Conservation (phyloP, 2,797 vertebrate genomes). For the Trachops cirrhosus region DNA sequence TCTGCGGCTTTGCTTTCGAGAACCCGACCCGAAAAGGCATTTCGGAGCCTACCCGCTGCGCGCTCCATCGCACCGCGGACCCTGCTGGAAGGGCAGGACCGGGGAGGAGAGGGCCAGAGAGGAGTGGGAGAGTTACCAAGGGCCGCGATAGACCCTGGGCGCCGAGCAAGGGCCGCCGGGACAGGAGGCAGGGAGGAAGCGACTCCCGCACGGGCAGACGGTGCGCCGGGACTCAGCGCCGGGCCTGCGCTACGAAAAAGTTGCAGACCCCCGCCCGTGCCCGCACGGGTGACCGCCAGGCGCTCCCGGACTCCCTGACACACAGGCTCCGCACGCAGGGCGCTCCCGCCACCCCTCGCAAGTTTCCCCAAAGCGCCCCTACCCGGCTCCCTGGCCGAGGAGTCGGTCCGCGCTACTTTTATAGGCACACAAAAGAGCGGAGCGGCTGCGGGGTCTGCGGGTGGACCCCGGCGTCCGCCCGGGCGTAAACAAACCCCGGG, state of each 20-base stretch:
- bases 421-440: conserved; percentile 68
- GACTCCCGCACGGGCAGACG: background rate
- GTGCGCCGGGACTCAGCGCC: background rate
- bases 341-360: background rate
- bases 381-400: background rate
- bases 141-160: background rate
- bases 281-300: background rate
- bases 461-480: background rate
- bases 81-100: background rate
- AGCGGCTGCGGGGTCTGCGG: conserved; percentile 14
- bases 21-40: background rate
- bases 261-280: conserved; percentile 11
- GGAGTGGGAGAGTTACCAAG: background rate
- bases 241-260: conserved; percentile 47
- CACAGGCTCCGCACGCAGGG: background rate
- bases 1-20: conserved; percentile 29
- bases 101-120: background rate
- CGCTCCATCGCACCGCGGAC: conserved; percentile 49
- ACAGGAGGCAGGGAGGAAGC: background rate
- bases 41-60: background rate
- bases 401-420: background rate
- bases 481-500: conserved; percentile 64
- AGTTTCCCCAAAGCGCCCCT: conserved; percentile 42
- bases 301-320: background rate
- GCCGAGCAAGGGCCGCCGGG: background rate